Evolutionary conservation across 2,113 vertebrate species (phyloP), one percentile per base, ranked within the genome.

Genomic region (Apteryx mantelli): DNA sequence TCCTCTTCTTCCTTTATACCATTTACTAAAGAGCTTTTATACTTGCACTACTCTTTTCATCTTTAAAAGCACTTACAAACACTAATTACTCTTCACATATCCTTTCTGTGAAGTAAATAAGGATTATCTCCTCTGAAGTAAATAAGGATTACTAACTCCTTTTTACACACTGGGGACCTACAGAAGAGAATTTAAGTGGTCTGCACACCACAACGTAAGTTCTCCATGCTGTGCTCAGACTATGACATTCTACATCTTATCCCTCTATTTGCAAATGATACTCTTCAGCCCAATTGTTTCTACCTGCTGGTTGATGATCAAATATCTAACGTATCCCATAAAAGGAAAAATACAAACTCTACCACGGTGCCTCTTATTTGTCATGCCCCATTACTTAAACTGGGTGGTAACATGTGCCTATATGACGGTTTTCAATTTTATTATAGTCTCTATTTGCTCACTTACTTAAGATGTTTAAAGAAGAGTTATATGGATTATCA

Each of bases 381-480:
- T 91, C 93, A 92, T 92, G 75, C 52, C 90, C 93, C 86, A 95
- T 96, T 88, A 95, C 56, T 84, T 36, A 82, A 40, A 87, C 42
- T 3, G 89, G 77, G 83, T 60, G 76, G 78, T 76, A 91, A 83
- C 68, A 66, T 44, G 75, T 15, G 9, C n/a, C 77, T 61, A 21
- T 53, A 55, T 46, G 86, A 78, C 42, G 32, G 68, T 44, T 89
- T 91, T 85, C 87, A 76, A 90, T 85, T 96, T 97, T 93, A 93
- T 86, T 95, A 77, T 85, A 63, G 80, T 36, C 86, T 88, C 80
- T 97, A 89, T 82, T 89, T 95, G 94, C 89, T 92, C 96, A 74
- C 64, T 95, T 80, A 96, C 84, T 96, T 97, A 85, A 97, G 93
- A 86, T 93, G 80, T 91, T 98, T 96, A 97, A 83, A 96, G 88